phyloP scores from a whole-genome alignment of 2,797 vertebrate genomes.

The Craterocephalus amniculus region DNA sequence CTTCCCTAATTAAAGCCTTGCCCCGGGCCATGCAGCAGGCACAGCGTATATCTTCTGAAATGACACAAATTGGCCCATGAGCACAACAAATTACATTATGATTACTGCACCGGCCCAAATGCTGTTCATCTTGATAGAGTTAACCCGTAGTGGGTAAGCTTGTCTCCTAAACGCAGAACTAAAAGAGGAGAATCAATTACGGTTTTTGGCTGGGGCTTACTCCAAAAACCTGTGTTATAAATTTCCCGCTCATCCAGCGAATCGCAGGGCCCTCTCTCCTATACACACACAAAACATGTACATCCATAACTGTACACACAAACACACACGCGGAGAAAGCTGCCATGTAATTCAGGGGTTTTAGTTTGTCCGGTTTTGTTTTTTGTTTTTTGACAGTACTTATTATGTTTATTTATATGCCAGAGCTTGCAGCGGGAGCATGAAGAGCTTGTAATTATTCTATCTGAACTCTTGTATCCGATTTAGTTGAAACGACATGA shows the following conservation, averaged over 20 bases:
- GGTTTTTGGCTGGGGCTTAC: slow-evolving; percentile 54
- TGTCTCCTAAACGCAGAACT: slow-evolving; percentile 54
- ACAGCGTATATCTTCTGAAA: slow-evolving; percentile 60
- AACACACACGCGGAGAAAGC: slow-evolving; percentile 27
- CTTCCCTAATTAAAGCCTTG: slow-evolving; percentile 76
- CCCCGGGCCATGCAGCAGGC: slow-evolving; percentile 56
- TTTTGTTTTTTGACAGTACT: slow-evolving; percentile 81
- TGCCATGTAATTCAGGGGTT: slow-evolving; percentile 75
- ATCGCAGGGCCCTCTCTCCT: slow-evolving; percentile 55
- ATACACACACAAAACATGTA: slow-evolving; percentile 37
- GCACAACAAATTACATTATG: slow-evolving; percentile 79
- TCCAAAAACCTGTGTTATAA: slow-evolving; percentile 66
- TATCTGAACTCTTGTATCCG: slow-evolving; percentile 73
- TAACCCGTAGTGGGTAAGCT: slow-evolving; percentile 61
- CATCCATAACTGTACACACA: slow-evolving; percentile 1
- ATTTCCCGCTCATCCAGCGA: slow-evolving; percentile 75
- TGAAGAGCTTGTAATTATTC: slow-evolving; percentile 78
- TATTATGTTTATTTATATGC: slow-evolving; percentile 86
- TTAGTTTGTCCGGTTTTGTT: slow-evolving; percentile 69
- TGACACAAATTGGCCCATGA: slow-evolving; percentile 74
- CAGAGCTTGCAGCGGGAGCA: slow-evolving; percentile 68
- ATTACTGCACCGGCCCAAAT: slow-evolving; percentile 69
- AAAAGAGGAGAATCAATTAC: slow-evolving; percentile 65
- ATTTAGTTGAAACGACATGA: slow-evolving; percentile 70
- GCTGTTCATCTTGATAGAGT: slow-evolving; percentile 77